These are phyloP conservation scores for Varecia variegata DNA, from an alignment of 2,797 vertebrate genomes.

Conservation along the genomic window DNA sequence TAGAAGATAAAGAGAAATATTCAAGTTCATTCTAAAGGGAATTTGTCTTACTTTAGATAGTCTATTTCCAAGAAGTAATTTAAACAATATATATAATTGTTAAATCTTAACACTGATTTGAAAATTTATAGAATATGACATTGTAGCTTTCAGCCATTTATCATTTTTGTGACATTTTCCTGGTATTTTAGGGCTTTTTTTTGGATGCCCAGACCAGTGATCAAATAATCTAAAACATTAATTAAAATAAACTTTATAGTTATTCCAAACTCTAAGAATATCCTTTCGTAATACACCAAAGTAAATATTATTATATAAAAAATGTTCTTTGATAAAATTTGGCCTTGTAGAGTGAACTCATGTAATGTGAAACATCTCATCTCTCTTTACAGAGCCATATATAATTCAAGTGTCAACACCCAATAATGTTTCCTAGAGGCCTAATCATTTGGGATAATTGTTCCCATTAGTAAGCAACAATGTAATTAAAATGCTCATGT, in stretches of 20 bases:
- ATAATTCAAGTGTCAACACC: neutral
- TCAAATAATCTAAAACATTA: neutral
- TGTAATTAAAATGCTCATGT: neutral
- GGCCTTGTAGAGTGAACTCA: neutral
- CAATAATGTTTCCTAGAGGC: neutral
- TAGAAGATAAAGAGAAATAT: neutral
- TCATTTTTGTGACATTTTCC: neutral
- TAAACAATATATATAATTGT: neutral
- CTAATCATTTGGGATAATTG: no score
- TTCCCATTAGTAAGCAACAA: no score
- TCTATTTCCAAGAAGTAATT: neutral
- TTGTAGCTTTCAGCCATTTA: neutral
- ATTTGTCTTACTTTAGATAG: neutral
- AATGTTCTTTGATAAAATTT: neutral
- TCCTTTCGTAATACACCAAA: neutral
- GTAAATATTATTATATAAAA: neutral
- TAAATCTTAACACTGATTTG: neutral
- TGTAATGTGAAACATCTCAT: neutral
- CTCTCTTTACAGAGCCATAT: neutral
- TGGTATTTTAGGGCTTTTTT: neutral
- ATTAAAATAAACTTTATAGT: neutral
- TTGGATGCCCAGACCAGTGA: neutral
- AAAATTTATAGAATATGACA: neutral
- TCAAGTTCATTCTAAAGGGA: conserved; percentile 2
- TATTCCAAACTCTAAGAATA: neutral